A percentile compares a stretch with the other conserved stretches of the same genome.
Evolutionary conservation across 1,140 invertebrate species (phyloP).

Genomic region (Zophobas morio): DNA sequence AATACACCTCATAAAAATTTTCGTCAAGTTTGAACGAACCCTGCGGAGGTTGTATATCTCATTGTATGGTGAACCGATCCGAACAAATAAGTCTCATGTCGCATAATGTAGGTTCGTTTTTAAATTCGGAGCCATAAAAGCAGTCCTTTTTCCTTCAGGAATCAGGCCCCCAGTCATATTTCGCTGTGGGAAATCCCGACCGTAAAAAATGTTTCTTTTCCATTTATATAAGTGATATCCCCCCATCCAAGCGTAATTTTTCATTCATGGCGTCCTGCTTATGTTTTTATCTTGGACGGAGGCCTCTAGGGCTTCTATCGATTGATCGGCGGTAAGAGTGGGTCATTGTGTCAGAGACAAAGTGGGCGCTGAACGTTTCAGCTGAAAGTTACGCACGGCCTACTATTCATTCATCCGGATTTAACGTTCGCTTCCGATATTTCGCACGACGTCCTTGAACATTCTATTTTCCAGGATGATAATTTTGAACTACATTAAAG

Average conservation of each 20-base stretch:
- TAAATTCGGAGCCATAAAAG: conserved; percentile 18
- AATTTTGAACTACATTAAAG: conserved; percentile 28
- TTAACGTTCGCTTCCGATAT: conserved; percentile 48
- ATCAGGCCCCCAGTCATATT: conserved; percentile 12
- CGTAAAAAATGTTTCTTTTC: conserved; percentile 38
- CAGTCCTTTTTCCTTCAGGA: background rate
- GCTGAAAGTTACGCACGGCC: conserved; percentile 53
- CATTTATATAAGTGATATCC: conserved; percentile 38
- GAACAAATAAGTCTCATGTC: conserved; percentile 16
- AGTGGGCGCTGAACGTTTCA: conserved; percentile 48
- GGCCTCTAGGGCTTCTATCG: conserved; percentile 12
- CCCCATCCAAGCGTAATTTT: conserved; percentile 15
- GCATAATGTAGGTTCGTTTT: conserved; percentile 18
- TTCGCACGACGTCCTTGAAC: conserved; percentile 28
- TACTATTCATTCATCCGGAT: conserved; percentile 48
- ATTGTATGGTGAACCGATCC: background rate
- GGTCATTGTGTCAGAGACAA: conserved; percentile 51
- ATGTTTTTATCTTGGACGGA: conserved; percentile 16
- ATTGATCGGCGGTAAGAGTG: conserved; percentile 41
- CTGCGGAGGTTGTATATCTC: background rate
- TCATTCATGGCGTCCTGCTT: conserved; percentile 29
- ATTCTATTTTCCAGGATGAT: conserved; percentile 9
- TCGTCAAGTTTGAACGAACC: background rate
- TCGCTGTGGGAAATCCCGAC: background rate
- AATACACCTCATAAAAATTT: background rate